phyloP scores from a whole-genome alignment of 1,140 invertebrate genomes.

The Bombus breviceps region DNA sequence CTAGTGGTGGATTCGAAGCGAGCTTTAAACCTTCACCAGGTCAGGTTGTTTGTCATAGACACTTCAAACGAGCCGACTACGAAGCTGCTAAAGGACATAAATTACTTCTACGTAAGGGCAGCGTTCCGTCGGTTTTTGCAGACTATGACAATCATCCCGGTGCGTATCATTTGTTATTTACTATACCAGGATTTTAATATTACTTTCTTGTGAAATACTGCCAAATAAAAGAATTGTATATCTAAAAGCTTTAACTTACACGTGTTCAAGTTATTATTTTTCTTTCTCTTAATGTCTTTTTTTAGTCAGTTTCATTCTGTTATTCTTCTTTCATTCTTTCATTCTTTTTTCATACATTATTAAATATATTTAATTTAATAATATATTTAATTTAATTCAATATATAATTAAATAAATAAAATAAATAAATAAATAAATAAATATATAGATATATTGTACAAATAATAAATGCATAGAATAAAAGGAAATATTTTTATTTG shows the following conservation, averaged over 20 bases:
- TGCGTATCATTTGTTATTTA: constrained; percentile 18
- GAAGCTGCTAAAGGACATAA: constrained; percentile 84
- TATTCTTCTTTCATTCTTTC: no score
- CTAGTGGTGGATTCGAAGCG: constrained; percentile 80
- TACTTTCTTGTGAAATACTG: neutral
- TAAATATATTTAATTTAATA: neutral
- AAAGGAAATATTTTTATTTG: no score
- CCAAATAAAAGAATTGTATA: constrained; percentile 10
- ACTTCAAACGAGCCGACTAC: constrained; percentile 86
- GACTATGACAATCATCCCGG: constrained; percentile 77
- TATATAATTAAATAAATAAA: neutral
- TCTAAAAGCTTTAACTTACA: constrained; percentile 1
- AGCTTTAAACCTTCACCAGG: constrained; percentile 83
- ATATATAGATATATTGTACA: neutral
- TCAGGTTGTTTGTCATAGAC: constrained; percentile 85
- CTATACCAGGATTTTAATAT: neutral
- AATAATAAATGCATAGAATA: no score
- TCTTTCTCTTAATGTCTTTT: neutral
- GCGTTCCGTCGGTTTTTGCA: constrained; percentile 81
- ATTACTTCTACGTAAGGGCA: constrained; percentile 83
- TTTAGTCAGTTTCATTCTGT: constrained; percentile 1
- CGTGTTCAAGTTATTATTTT: constrained; percentile 3
- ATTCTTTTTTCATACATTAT: neutral
- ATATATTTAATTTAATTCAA: neutral
- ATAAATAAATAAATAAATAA: neutral